Conservation (phyloP, 2,888 invertebrate genomes). For the Platycnemis pennipes region DNA sequence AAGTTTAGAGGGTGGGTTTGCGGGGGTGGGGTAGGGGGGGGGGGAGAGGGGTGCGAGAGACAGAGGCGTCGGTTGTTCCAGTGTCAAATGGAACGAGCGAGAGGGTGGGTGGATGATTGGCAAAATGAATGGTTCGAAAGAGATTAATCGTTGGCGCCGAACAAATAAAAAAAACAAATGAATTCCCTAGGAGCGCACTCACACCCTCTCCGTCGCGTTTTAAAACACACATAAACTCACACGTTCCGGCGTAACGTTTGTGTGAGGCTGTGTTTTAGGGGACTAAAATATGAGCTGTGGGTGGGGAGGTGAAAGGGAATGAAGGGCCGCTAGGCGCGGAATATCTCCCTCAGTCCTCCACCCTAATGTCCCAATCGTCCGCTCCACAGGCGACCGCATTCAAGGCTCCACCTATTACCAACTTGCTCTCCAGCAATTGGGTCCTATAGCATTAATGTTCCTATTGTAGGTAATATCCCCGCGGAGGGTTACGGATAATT, state of each 20-base stretch:
- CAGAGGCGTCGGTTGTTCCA: background rate
- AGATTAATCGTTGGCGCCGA: conserved; percentile 28
- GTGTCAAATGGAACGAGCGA: background rate
- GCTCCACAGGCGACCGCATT: background rate
- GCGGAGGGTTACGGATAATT: too few species aligned
- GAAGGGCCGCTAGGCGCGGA: background rate
- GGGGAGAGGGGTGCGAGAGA: background rate
- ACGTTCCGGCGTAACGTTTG: background rate
- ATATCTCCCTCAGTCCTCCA: background rate
- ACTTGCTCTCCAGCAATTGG: too few species aligned
- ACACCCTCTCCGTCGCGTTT: background rate
- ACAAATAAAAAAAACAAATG: conserved; percentile 28
- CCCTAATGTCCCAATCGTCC: background rate
- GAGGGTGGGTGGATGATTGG: conserved; percentile 13
- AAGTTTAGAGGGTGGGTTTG: background rate
- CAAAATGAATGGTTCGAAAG: conserved; percentile 57
- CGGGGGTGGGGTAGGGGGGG: too few species aligned
- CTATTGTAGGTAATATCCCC: too few species aligned
- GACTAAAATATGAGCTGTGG: conserved; percentile 20
- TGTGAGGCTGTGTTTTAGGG: background rate
- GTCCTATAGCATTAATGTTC: too few species aligned
- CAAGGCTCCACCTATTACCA: background rate
- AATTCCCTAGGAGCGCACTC: background rate
- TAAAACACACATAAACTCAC: conserved; percentile 9
- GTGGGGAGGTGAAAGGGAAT: too few species aligned